Base-by-base conservation (phyloP, 30 jellyfish, hydroid and myxozoan species). In the Cassiopea xamachana region DNA sequence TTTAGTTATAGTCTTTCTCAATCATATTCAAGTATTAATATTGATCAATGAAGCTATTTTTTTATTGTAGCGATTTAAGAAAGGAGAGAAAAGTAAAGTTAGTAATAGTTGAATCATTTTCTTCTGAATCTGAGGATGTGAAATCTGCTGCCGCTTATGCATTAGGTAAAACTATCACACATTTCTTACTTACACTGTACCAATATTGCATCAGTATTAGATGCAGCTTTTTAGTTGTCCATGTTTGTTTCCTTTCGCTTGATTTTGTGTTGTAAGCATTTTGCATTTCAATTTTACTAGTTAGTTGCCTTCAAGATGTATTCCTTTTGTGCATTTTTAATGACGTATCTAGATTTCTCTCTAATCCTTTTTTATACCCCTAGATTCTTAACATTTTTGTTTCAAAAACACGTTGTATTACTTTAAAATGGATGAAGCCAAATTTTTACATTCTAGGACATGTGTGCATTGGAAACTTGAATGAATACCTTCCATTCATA, bases 71-170 rank as follows among this genome's bases (percentile, higher is more conserved):
- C 71, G 98, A 94, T 83, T 76, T 94, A 72, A 94, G 98, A 71
- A 75, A 61, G 47, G 87, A 94, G 64, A 90, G 91, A 75, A 89
- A 86, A 58, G 86, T 94, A 44, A 90, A 94, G 72, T 85, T 92
- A 18, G 98, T 94, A 12, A 81, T 90, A 51, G 90, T 91, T 10
- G 94, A 84, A 46, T 89, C 97, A 15, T 94, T 94, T 61, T 82
- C 97, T 48, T 90, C 98, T 6, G 98, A 90, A 43, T 90, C 87
- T 7, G 98, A 94, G 87, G 98, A 88, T 60, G 92, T 94, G 94
- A 94, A 94, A 77, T 90, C 98, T 48, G 98, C 98, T 27, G 98
- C 98, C 16, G 94, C 98, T 8, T 94, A 94, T 82, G 98, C 98
- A 1, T 73, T 94, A 70, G 98, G 98, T 94, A 94, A 61, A 81